Percentiles rank a stretch among this genome's conserved stretches.
Evolutionary conservation across 2,797 vertebrate species (phyloP).

Genomic region (Valencia hispanica): DNA sequence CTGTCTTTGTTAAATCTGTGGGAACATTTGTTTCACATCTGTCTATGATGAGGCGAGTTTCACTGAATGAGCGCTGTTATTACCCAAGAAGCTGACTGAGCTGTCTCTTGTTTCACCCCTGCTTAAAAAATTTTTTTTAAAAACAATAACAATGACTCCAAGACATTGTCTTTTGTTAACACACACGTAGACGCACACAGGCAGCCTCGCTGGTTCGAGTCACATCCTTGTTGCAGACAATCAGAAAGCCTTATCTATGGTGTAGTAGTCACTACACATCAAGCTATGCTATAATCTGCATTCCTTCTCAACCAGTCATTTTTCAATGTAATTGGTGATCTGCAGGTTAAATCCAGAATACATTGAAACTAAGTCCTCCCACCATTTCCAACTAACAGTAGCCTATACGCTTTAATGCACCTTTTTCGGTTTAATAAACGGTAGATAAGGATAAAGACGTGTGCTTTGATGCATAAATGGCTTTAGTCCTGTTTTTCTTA

Average conservation of each 20-base stretch:
- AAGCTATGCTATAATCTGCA: constrained; percentile 18
- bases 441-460: neutral
- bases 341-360: neutral
- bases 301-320: too few relatives aligned
- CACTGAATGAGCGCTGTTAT: constrained; percentile 43
- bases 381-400: neutral
- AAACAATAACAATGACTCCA: constrained; percentile 63
- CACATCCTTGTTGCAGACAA: constrained; percentile 52
- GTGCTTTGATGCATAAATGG: neutral
- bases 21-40: neutral
- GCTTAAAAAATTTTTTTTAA: constrained; percentile 16
- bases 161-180: constrained; percentile 52
- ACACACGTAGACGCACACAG: neutral
- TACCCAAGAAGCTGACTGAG: constrained; percentile 37
- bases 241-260: constrained; percentile 31
- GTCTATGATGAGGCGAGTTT: constrained; percentile 10
- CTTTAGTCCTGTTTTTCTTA: neutral
- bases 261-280: constrained; percentile 23
- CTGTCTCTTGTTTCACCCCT: constrained; percentile 56
- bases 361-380: neutral
- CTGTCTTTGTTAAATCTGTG: constrained; percentile 2
- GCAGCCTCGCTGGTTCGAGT: constrained; percentile 32
- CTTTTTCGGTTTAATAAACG: neutral
- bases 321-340: neutral
- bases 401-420: neutral